Evolutionary conservation across 1,140 invertebrate species (phyloP), one percentile per base, ranked within the genome.

Genomic region (Palaemon carinicauda): DNA sequence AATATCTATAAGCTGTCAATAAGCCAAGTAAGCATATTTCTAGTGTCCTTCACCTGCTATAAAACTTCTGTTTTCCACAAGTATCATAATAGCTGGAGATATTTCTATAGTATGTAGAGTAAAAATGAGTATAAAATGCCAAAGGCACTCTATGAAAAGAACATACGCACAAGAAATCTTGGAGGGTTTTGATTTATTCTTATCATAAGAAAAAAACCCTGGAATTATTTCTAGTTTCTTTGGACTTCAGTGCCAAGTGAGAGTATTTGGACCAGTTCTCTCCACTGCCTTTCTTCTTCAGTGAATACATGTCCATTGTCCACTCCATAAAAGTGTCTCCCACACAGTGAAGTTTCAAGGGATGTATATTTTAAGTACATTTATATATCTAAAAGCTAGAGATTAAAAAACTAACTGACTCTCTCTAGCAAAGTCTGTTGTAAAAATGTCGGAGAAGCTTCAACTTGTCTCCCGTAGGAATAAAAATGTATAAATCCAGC

Each of bases 51-150:
- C 41, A 41, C 41, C 41, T 41, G 41, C 41, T 41, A 41, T 41
- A 41, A 41, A 41, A 41, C 41, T 41, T 41, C 41, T 9, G 41
- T 41, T 41, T 41, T 41, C 41, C 41, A 41, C 12, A 41, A 41
- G 41, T 41, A 41, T 41, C 41, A 41, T 41, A 41, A 41, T 41
- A 41, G 41, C 50, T 51, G 50, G 73, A 86, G 77, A 86, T 80
- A 86, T 71, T 52, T 86, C 78, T 54, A 80, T 73, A 80, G 75
- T 78, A 51, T 86, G 56, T 80, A 80, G 84, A 86, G 84, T 86
- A 86, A 80, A 86, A 86, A 86, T 80, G 24, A 86, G 84, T 86
- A 86, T 86, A 80, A 86, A 86, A 86, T 86, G 84, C 75, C 65
- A 80, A 80, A 86, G 84, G 84, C 84, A 86, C 84, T 86, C 56